Evolutionary conservation across 2,113 vertebrate species (phyloP).

Genomic region (Mesoclemmys tuberculata): DNA sequence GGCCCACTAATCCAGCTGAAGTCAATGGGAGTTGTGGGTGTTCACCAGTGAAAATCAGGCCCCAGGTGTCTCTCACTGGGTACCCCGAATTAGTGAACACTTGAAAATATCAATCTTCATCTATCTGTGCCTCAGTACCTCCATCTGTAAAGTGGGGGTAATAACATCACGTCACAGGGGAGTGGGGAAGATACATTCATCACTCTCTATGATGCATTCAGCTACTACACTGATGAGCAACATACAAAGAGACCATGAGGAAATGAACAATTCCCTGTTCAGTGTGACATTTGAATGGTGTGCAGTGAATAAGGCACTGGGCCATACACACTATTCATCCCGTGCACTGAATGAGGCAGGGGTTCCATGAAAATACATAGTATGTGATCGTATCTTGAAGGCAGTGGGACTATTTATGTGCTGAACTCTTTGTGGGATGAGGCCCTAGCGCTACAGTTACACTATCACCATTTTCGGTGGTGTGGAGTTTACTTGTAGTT

Average conservation of each 20-base stretch:
- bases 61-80: not conserved
- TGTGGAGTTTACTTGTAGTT: no score
- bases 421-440: not conserved
- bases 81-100: not conserved
- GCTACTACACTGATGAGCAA: not conserved
- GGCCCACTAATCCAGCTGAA: not conserved
- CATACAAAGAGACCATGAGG: not conserved
- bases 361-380: not conserved
- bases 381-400: not conserved
- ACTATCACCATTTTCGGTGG: no score
- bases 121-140: not conserved
- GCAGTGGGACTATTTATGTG: not conserved
- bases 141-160: not conserved
- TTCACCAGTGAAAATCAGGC: not conserved
- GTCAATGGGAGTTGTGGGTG: not conserved
- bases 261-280: not conserved
- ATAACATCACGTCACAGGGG: not conserved
- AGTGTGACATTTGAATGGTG: not conserved
- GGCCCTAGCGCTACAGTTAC: not conserved
- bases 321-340: not conserved
- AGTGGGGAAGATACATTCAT: not conserved
- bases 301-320: not conserved
- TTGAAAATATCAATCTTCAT: not conserved
- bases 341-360: not conserved
- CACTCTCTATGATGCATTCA: not conserved